Conservation (phyloP, 1,140 invertebrate genomes). For the Aphelinus certus region DNA sequence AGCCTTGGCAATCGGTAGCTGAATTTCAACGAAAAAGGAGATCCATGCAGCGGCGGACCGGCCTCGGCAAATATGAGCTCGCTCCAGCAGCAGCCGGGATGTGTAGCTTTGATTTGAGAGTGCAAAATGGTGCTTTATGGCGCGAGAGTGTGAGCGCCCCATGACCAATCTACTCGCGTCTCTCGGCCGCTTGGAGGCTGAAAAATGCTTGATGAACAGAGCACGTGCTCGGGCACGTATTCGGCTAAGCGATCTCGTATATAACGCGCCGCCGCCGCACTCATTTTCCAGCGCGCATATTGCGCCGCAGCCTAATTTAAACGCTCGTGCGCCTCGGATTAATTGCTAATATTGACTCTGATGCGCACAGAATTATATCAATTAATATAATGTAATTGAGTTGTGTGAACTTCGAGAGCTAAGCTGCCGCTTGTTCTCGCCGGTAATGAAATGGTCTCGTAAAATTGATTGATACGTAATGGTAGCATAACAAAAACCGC, state of each 20-base stretch:
- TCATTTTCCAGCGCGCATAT: neutral
- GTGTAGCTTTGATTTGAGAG: conserved; percentile 39
- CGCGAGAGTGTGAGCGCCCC: neutral
- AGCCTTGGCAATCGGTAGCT: conserved; percentile 37
- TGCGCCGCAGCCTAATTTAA: conserved; percentile 27
- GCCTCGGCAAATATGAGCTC: conserved; percentile 16
- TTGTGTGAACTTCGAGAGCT: too few relatives aligned
- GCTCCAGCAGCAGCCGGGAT: neutral
- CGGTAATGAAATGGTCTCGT: too few relatives aligned
- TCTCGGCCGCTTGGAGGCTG: too few relatives aligned
- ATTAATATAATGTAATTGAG: conserved; percentile 37
- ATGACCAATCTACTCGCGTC: too few relatives aligned
- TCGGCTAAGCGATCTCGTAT: conserved; percentile 1
- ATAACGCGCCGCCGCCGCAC: too few relatives aligned
- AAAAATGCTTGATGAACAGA: too few relatives aligned
- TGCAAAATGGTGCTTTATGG: conserved; percentile 35
- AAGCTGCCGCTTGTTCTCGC: too few relatives aligned
- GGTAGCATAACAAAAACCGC: too few relatives aligned
- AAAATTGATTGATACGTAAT: too few relatives aligned
- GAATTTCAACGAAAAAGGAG: conserved; percentile 15
- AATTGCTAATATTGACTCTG: conserved; percentile 40
- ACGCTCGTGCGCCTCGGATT: conserved; percentile 28
- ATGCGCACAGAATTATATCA: conserved; percentile 19
- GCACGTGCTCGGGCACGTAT: neutral
- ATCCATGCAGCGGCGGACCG: too few relatives aligned